Conservation (phyloP, 2,888 invertebrate species). For the Drosophila nr. perissopoda region DNA sequence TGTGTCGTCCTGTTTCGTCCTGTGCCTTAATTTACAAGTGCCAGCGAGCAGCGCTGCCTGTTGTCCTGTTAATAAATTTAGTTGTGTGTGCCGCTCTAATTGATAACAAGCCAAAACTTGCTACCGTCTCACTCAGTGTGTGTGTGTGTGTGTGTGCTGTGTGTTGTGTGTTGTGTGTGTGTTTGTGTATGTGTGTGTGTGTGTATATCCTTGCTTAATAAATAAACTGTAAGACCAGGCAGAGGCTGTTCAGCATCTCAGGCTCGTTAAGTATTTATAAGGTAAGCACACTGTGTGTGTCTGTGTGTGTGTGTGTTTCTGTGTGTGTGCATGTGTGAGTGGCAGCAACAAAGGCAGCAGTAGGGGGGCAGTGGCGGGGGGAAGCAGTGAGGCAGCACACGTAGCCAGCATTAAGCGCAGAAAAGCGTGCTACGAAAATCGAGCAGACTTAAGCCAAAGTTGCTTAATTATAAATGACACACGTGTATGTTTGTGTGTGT, state of each 20-base stretch:
- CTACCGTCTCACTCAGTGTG: constrained; percentile 12
- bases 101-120: constrained; percentile 75
- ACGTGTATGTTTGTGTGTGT: constrained; percentile 46
- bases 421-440: constrained; percentile 64
- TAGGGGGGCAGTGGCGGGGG: not conserved
- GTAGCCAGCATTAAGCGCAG: constrained; percentile 73
- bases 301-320: constrained; percentile 12
- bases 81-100: constrained; percentile 67
- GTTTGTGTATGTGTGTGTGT: constrained; percentile 26
- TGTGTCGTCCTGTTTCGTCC: constrained; percentile 19
- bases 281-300: constrained; percentile 56
- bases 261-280: constrained; percentile 79
- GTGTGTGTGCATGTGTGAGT: not conserved
- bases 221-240: constrained; percentile 69
- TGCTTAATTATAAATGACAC: constrained; percentile 82
- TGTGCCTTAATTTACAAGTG: constrained; percentile 56
- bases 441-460: constrained; percentile 68
- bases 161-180: constrained; percentile 11
- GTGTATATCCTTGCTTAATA: constrained; percentile 74
- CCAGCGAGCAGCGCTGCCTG: constrained; percentile 43
- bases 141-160: constrained; percentile 4
- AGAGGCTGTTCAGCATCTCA: constrained; percentile 47
- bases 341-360: constrained; percentile 30
- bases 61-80: constrained; percentile 73
- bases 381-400: constrained; percentile 29